These are phyloP conservation scores for Mya arenaria DNA, from an alignment of 1,140 invertebrate genomes.

Conservation along the genomic window DNA sequence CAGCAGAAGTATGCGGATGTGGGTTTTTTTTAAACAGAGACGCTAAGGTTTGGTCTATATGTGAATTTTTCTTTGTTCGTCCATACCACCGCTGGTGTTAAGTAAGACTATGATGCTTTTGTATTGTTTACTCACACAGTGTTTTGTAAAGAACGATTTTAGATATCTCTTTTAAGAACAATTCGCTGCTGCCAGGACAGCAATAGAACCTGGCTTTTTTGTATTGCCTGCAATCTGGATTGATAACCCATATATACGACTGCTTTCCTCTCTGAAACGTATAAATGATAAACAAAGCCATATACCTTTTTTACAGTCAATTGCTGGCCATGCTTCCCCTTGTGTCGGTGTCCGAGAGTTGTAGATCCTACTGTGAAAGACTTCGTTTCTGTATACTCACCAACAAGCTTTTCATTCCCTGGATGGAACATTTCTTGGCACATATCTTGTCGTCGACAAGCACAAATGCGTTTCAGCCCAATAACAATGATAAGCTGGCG, in stretches of 20 bases:
- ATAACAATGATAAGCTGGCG: neutral
- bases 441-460: neutral
- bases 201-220: too few relatives aligned
- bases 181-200: too few relatives aligned
- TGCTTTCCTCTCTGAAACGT: too few relatives aligned
- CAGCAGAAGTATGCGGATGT: neutral
- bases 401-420: neutral
- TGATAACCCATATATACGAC: too few relatives aligned
- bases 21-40: neutral
- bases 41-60: neutral
- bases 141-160: too few relatives aligned
- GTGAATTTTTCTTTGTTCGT: neutral
- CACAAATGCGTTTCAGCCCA: neutral
- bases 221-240: too few relatives aligned
- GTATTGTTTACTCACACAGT: too few relatives aligned
- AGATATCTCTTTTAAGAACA: too few relatives aligned
- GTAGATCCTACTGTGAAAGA: neutral
- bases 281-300: too few relatives aligned
- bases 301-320: constrained; percentile 16
- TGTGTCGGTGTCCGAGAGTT: neutral
- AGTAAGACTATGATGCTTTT: too few relatives aligned
- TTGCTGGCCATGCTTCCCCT: neutral
- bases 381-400: neutral
- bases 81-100: too few relatives aligned
- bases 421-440: constrained; percentile 3